Evolutionary conservation across 2,113 vertebrate genomes (phyloP), one percentile per base, ranked within the genome.

Genomic region (Pangasianodon gigas): DNA sequence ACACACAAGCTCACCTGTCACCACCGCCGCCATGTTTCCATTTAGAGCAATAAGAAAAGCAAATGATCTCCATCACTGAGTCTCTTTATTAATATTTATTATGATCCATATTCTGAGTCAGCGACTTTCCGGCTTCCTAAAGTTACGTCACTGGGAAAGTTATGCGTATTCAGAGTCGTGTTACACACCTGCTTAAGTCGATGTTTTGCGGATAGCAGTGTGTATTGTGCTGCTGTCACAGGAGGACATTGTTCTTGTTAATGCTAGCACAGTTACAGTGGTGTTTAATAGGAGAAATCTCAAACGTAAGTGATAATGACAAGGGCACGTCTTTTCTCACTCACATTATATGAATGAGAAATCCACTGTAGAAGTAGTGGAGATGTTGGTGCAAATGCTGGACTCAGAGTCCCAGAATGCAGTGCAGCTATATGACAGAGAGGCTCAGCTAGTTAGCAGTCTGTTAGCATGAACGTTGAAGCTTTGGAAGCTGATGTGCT

Each of bases 321-420:
- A 26, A 62, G 21, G 60, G 37, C 37, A 37, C 37, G 1, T 60
- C 21, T 21, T 60, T 60, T 7, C 58, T 37, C 37, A 37, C 37
- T 37, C 37, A 37, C 37, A 37, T 37, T 1, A 37, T 37, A 37
- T 37, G 37, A 37, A 37, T 37, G 37, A 37, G 37, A 37, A 37
- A 37, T 37, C 37, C 37, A 37, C 37, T 37, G 37, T 37, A 65
- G 26, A 26, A 62, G 8, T 29, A 29, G 24, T 14, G n/a, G 10
- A 69, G 29, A 74, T 41, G 13, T 26, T 4, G 9, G 37, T 74
- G 37, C 6, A 32, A 41, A 74, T 0, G 16, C 32, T 71, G 67
- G 67, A 71, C 71, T 75, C 21, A 52, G 32, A 81, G 24, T 79
- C 75, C 46, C 75, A 79, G 21, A 79, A 79, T 79, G 75, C 75